Conservation (phyloP, 2,797 vertebrate genomes). For the Merluccius polli region DNA sequence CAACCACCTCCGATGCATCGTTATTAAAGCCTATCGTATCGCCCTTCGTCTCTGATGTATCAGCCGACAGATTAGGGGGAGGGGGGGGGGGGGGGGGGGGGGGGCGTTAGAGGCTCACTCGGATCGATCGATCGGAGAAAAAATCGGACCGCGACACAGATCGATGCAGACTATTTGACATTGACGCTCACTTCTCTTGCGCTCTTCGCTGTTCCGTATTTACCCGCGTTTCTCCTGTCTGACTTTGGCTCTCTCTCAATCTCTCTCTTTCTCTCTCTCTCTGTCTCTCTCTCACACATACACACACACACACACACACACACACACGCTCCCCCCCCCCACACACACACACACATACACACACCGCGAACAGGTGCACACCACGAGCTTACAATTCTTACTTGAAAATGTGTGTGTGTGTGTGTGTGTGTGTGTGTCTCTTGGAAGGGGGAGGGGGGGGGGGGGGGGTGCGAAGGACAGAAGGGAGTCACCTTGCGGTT, state of each 20-base stretch:
- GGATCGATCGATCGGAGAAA: neutral
- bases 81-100: neutral
- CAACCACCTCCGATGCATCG: neutral
- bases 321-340: neutral
- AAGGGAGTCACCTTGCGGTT: conserved; percentile 25
- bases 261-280: neutral
- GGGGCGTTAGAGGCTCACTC: neutral
- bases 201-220: neutral
- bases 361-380: too few species aligned
- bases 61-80: neutral
- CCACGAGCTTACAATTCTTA: too few species aligned
- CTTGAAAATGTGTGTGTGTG: too few species aligned
- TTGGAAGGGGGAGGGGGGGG: neutral
- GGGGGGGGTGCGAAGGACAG: neutral
- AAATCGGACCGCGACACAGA: neutral
- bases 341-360: neutral
- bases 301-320: neutral
- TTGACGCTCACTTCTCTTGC: neutral
- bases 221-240: neutral
- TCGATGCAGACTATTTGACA: conserved; percentile 5
- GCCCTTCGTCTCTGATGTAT: neutral
- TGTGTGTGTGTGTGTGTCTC: conserved; percentile 1
- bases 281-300: neutral
- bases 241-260: neutral
- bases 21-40: neutral